phyloP scores from a whole-genome alignment of 2,888 invertebrate genomes.

The Drosophila fungiperda region DNA sequence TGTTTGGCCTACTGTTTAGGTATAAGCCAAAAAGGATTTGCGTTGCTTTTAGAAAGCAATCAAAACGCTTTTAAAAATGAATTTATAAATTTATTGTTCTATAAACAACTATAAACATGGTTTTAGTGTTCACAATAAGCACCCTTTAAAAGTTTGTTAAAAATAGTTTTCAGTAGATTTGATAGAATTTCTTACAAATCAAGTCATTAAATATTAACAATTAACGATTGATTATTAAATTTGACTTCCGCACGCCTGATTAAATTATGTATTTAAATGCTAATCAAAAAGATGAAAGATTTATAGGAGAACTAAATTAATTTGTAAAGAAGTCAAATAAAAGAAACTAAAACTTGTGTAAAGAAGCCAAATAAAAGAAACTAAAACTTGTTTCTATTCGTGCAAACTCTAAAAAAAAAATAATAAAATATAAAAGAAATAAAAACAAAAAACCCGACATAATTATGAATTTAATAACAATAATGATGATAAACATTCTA shows the following conservation, averaged over 20 bases:
- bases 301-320: background rate
- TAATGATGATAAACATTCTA: constrained; percentile 30
- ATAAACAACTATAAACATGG: too few species aligned
- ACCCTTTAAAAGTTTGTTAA: background rate
- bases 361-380: background rate
- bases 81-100: background rate
- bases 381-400: constrained; percentile 35
- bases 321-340: background rate
- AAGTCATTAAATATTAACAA: constrained; percentile 19
- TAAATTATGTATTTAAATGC: constrained; percentile 26
- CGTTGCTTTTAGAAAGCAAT: background rate
- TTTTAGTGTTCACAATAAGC: background rate
- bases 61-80: background rate
- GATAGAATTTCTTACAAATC: too few species aligned
- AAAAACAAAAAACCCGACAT: constrained; percentile 30
- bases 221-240: constrained; percentile 14
- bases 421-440: background rate
- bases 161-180: background rate
- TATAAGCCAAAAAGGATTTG: background rate
- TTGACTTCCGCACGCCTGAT: constrained; percentile 28
- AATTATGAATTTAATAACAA: constrained; percentile 44
- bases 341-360: constrained; percentile 13
- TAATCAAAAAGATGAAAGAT: constrained; percentile 14
- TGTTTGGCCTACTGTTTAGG: constrained; percentile 44
- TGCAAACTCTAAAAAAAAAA: background rate